A percentile compares a stretch with the other conserved stretches of the same genome.
Evolutionary conservation across 2,797 vertebrate species (phyloP).

Genomic region (Rhinophrynus dorsalis): DNA sequence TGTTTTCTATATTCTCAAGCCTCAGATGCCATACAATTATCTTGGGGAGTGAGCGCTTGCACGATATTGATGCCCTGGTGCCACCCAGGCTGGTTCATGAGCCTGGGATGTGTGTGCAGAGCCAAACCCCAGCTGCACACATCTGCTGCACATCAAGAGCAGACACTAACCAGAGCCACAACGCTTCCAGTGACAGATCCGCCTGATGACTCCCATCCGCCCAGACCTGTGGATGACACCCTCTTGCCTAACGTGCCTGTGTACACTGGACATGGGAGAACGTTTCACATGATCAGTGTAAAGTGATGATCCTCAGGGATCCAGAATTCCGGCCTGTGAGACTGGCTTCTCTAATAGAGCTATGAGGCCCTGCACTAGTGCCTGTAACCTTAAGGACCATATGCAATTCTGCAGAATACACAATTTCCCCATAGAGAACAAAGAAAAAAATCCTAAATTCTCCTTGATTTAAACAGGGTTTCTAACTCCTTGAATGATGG

Average conservation of each 20-base stretch:
- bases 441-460: too few relatives aligned
- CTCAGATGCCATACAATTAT: slow-evolving; percentile 32
- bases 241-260: slow-evolving; percentile 26
- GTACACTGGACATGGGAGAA: neutral
- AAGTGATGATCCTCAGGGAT: neutral
- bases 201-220: slow-evolving; percentile 18
- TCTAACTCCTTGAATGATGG: too few relatives aligned
- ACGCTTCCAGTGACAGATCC: slow-evolving; percentile 35
- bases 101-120: slow-evolving; percentile 24
- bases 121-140: slow-evolving; percentile 46
- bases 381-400: too few relatives aligned
- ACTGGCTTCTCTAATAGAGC: neutral
- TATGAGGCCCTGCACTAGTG: too few relatives aligned
- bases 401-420: too few relatives aligned
- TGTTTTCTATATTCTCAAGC: slow-evolving; percentile 32
- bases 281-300: neutral
- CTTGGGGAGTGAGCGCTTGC: slow-evolving; percentile 11
- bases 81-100: slow-evolving; percentile 36
- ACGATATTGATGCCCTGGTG: slow-evolving; percentile 29
- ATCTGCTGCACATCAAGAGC: slow-evolving; percentile 46
- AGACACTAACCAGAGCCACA: slow-evolving; percentile 46
- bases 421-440: too few relatives aligned
- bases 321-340: neutral
- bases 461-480: too few relatives aligned
- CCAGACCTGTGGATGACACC: slow-evolving; percentile 41